Conservation (phyloP, 1,140 invertebrate genomes). For the Ostrea denselamellosa region DNA sequence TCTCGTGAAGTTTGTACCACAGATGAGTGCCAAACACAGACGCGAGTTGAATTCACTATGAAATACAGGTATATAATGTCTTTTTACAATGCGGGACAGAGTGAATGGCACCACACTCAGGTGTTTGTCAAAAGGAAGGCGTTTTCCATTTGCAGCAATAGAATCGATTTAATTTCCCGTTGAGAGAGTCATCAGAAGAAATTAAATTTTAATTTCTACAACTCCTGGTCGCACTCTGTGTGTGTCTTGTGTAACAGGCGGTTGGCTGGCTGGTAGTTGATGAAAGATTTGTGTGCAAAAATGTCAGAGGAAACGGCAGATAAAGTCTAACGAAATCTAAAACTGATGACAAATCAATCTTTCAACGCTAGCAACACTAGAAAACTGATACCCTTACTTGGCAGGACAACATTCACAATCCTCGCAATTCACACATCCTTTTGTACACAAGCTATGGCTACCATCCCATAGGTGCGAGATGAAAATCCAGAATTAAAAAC, state of each 20-base stretch:
- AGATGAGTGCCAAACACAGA: conserved; percentile 29
- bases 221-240: background rate
- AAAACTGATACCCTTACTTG: background rate
- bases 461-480: background rate
- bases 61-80: conserved; percentile 51
- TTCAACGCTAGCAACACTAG: background rate
- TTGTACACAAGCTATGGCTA: background rate
- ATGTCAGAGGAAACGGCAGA: background rate
- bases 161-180: conserved; percentile 38
- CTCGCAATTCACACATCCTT: background rate
- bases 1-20: conserved; percentile 34
- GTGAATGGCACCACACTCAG: conserved; percentile 33
- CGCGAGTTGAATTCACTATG: conserved; percentile 20
- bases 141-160: conserved; percentile 41
- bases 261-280: background rate
- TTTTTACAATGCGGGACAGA: conserved; percentile 40
- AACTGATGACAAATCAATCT: conserved; percentile 31
- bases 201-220: conserved; percentile 37
- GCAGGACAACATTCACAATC: background rate
- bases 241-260: conserved; percentile 2
- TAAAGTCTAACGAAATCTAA: background rate
- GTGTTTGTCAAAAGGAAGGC: conserved; percentile 44
- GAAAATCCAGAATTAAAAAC: background rate
- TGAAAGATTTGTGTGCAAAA: too few species aligned
- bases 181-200: conserved; percentile 32